Evolutionary conservation across 30 jellyfish, hydroid and myxozoan species (phyloP).

Genomic region (Rhopilema esculentum): DNA sequence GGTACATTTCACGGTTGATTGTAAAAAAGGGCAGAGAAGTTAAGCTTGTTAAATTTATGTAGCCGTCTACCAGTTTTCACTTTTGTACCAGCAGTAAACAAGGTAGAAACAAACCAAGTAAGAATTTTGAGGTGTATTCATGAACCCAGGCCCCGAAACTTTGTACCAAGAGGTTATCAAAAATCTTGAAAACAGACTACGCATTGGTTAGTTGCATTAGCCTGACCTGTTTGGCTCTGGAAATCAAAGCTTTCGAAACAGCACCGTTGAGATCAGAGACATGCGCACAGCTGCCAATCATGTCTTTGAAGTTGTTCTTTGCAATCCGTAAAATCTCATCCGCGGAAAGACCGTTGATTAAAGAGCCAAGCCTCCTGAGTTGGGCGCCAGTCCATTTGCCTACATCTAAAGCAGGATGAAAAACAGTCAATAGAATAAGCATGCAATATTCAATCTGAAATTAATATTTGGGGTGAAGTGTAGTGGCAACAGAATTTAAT

Average conservation of each 20-base stretch:
- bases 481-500: too few relatives aligned
- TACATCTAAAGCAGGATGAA: slow-evolving; percentile 46
- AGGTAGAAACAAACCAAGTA: too few relatives aligned
- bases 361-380: slow-evolving; percentile 72
- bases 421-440: neutral
- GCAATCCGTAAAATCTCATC: slow-evolving; percentile 63
- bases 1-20: too few relatives aligned
- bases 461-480: too few relatives aligned
- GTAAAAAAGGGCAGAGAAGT: too few relatives aligned
- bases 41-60: too few relatives aligned
- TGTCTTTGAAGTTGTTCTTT: slow-evolving; percentile 54
- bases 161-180: too few relatives aligned
- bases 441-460: too few relatives aligned
- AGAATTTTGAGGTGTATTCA: too few relatives aligned
- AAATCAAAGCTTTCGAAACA: slow-evolving; percentile 54
- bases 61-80: too few relatives aligned
- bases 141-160: too few relatives aligned
- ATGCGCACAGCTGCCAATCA: slow-evolving; percentile 75
- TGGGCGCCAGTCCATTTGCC: slow-evolving; percentile 82
- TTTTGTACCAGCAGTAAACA: too few relatives aligned
- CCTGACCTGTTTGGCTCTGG: slow-evolving; percentile 68
- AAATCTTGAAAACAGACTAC: neutral
- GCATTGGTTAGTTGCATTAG: neutral
- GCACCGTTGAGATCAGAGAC: slow-evolving; percentile 40
- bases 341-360: slow-evolving; percentile 61